Evolutionary conservation across 2,888 invertebrate genomes (phyloP).

Genomic region (Scaptodrosophila latifasciaeformis): DNA sequence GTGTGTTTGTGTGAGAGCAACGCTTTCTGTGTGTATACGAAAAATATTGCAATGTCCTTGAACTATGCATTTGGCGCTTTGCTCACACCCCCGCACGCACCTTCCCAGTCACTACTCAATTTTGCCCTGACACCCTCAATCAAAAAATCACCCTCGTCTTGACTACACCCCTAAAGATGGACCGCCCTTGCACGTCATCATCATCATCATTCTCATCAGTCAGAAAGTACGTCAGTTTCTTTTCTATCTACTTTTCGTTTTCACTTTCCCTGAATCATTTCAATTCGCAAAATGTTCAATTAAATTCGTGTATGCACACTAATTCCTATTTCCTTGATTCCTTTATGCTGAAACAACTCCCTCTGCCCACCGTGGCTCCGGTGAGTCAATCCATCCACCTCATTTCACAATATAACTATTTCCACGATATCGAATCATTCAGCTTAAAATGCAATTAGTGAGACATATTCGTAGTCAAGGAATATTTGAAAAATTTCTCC

Average conservation of each 20-base stretch:
- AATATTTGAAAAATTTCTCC: slow-evolving; percentile 31
- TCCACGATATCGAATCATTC: no score
- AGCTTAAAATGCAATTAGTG: slow-evolving; percentile 46
- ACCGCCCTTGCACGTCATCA: no score
- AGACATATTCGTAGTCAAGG: slow-evolving; percentile 13
- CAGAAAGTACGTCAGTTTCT: no score
- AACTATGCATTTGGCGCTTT: slow-evolving; percentile 64
- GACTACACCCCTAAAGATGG: no score
- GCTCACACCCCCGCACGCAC: slow-evolving; percentile 11
- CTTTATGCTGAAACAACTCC: no score
- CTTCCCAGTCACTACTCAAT: background rate
- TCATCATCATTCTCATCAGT: no score
- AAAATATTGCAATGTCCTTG: slow-evolving; percentile 68
- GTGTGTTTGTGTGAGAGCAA: slow-evolving; percentile 14
- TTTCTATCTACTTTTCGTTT: no score
- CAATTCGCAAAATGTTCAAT: no score
- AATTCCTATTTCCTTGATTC: no score
- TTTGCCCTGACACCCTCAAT: slow-evolving; percentile 23
- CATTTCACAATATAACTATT: no score
- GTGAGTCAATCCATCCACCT: background rate
- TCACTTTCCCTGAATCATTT: no score
- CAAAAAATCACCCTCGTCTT: slow-evolving; percentile 6
- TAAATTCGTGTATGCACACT: no score
- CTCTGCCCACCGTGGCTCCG: slow-evolving; percentile 11
- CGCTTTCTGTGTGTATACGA: slow-evolving; percentile 52